Base-by-base conservation (phyloP, 2,797 vertebrate genomes). In the Spinus olivaceus region DNA sequence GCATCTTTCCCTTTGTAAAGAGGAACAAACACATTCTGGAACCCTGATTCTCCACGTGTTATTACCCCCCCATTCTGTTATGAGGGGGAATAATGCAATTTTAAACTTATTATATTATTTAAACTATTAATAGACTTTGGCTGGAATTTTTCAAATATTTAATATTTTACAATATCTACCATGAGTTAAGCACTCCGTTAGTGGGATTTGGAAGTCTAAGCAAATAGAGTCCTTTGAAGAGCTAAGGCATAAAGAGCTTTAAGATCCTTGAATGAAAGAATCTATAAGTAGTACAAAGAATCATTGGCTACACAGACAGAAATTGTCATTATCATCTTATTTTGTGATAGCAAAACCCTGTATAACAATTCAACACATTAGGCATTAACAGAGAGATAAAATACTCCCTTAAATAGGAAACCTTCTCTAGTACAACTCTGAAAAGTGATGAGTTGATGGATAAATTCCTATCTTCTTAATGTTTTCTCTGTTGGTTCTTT, bases 361-460 rank as follows among this genome's bases (percentile, higher is more conserved):
- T 93, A 72, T 86, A 80, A 83, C 71, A 95, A 84, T 93, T 85
- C 82, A 95, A 91, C 74, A 89, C 46, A 92, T 86, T 87, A 94
- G 67, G 86, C 86, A 93, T 92, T 95, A 94, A 84, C 61, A 60
- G 15, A 85, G 76, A 95, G 91, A 96, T 96, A 96, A 96, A 95
- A 81, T 66, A 90, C 70, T 90, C 71, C 54, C 44, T 94, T 88
- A 93, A 94, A 93, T 81, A 92, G 86, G 64, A 88, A 83, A 49
- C 51, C 76, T 89, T 78, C 85, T 94, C 53, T 71, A 94, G 82
- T 79, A 91, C 61, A 25, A 30, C 42, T 84, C 76, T 78, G 77
- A 91, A 94, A 92, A 95, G 81, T 88, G 91, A 87, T 86, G 87
- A 92, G 92, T 73, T 74, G 90, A 95, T 95, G 74, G 76, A 80